These are phyloP conservation scores for Mobula birostris DNA, from an alignment of 2,113 vertebrate species.

Conservation along the genomic window DNA sequence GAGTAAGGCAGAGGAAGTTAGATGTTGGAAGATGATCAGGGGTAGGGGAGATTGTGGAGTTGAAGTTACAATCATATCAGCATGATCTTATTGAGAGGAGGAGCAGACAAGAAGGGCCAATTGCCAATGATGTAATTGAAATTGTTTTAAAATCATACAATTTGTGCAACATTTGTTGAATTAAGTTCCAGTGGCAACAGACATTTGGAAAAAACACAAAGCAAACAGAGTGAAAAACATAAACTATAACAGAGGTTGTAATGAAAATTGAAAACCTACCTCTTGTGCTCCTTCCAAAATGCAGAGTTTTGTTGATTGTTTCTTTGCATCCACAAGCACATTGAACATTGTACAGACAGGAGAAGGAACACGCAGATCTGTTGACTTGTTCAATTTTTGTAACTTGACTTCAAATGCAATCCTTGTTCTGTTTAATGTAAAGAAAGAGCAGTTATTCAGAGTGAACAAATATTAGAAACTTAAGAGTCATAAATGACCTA, in stretches of 20 bases:
- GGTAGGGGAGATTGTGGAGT: too few relatives aligned
- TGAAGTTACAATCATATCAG: too few relatives aligned
- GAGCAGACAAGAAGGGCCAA: too few relatives aligned
- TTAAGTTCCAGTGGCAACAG: neutral
- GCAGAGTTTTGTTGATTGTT: conserved; percentile 84
- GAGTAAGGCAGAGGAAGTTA: too few relatives aligned
- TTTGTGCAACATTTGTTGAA: neutral
- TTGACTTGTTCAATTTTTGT: conserved; percentile 78
- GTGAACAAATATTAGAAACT: too few relatives aligned
- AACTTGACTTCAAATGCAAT: conserved; percentile 82
- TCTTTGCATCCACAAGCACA: conserved; percentile 85
- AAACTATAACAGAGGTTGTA: neutral
- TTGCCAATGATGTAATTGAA: neutral
- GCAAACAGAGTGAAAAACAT: neutral
- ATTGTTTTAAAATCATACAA: neutral
- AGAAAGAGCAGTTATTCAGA: neutral
- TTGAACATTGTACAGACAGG: conserved; percentile 95
- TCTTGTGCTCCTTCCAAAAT: conserved; percentile 81
- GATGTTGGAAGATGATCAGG: too few relatives aligned
- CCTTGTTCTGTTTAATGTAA: conserved; percentile 72
- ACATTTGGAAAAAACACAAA: neutral
- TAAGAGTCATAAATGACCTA: too few relatives aligned
- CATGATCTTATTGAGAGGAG: too few relatives aligned
- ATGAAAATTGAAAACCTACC: conserved; percentile 55
- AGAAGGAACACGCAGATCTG: conserved; percentile 73